Evolutionary conservation across 2,888 invertebrate genomes (phyloP).

Genomic region (Plagodis pulveraria): DNA sequence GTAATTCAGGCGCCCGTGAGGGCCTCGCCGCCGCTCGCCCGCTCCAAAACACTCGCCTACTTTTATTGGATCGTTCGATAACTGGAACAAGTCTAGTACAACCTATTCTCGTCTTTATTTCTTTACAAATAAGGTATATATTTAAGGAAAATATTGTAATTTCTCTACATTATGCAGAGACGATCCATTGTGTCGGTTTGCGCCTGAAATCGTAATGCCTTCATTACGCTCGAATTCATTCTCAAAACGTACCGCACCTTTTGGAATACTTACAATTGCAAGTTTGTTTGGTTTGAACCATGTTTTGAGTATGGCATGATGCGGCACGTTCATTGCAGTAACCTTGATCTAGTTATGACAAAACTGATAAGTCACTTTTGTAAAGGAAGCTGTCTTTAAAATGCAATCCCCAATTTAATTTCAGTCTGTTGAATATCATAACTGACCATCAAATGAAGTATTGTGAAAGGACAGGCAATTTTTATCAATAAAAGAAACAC

Average conservation of each 20-base stretch:
- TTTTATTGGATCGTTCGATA: constrained; percentile 22
- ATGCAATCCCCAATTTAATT: too few species aligned
- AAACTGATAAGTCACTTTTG: too few species aligned
- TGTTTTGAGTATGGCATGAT: not conserved
- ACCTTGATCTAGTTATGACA: too few species aligned
- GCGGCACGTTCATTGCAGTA: too few species aligned
- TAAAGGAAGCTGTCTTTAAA: too few species aligned
- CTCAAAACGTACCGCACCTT: constrained; percentile 19
- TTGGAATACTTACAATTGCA: constrained; percentile 5
- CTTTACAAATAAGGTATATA: not conserved
- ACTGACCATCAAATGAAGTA: too few species aligned
- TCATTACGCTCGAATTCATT: constrained; percentile 33
- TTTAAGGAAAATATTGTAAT: not conserved
- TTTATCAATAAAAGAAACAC: too few species aligned
- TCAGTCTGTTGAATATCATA: too few species aligned
- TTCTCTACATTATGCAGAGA: constrained; percentile 33
- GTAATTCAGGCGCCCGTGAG: constrained; percentile 23
- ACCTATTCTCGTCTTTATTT: constrained; percentile 6
- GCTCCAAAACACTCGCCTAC: constrained; percentile 18
- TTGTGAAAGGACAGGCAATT: too few species aligned
- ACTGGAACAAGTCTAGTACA: not conserved
- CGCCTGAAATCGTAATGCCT: constrained; percentile 38
- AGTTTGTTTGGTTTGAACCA: constrained; percentile 5
- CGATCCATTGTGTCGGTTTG: constrained; percentile 29
- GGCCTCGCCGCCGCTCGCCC: constrained; percentile 10